These are phyloP conservation scores for Drosophila sordidula DNA, from an alignment of 2,888 invertebrate genomes.

Conservation along the genomic window DNA sequence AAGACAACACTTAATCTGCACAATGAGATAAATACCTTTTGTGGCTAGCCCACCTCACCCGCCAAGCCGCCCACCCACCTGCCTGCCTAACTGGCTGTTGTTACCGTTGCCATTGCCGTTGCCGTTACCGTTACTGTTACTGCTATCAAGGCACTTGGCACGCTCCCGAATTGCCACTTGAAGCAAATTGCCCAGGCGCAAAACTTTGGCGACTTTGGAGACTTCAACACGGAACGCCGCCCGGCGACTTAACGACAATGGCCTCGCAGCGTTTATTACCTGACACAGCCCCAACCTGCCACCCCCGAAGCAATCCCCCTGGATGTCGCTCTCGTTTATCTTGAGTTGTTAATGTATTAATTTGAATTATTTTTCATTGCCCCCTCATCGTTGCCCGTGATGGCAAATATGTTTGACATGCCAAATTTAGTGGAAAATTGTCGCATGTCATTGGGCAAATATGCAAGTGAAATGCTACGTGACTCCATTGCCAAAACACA, in stretches of 20 bases:
- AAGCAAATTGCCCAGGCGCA: slow-evolving; percentile 71
- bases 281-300: slow-evolving; percentile 32
- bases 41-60: slow-evolving; percentile 51
- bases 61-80: slow-evolving; percentile 24
- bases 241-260: slow-evolving; percentile 57
- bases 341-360: slow-evolving; percentile 71
- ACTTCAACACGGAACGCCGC: slow-evolving; percentile 61
- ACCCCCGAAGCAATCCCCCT: background rate
- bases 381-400: background rate
- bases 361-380: slow-evolving; percentile 64
- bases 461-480: slow-evolving; percentile 78
- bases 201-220: slow-evolving; percentile 68
- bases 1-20: slow-evolving; percentile 62
- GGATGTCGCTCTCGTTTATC: slow-evolving; percentile 33
- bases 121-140: slow-evolving; percentile 37
- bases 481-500: slow-evolving; percentile 64
- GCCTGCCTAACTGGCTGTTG: slow-evolving; percentile 10
- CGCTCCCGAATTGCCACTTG: slow-evolving; percentile 80
- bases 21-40: slow-evolving; percentile 79
- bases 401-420: slow-evolving; percentile 75
- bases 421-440: slow-evolving; percentile 80
- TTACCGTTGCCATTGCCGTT: slow-evolving; percentile 21
- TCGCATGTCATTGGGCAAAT: slow-evolving; percentile 76
- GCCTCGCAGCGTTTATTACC: slow-evolving; percentile 68
- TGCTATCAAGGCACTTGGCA: slow-evolving; percentile 76